Conservation (phyloP, 2,113 vertebrate species). For the Catharus fuscescens region DNA sequence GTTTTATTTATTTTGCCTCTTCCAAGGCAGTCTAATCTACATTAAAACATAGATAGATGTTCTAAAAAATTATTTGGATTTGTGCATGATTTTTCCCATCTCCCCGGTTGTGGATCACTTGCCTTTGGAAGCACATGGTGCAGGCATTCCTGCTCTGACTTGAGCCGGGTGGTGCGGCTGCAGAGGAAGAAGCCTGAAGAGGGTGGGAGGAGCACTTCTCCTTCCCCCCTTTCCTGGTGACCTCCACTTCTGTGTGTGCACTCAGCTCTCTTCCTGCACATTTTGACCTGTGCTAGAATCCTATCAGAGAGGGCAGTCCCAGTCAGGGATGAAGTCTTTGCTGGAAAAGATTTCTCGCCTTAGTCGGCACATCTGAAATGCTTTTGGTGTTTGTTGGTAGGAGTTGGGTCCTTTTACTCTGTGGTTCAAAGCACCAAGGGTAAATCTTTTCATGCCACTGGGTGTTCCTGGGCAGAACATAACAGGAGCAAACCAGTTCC, state of each 20-base stretch:
- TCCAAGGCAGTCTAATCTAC: not conserved
- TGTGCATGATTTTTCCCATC: not conserved
- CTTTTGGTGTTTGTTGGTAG: not conserved
- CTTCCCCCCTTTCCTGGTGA: conserved; percentile 17
- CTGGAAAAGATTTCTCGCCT: not conserved
- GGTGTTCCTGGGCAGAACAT: not conserved
- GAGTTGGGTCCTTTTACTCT: not conserved
- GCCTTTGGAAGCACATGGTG: not conserved
- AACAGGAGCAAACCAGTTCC: not conserved
- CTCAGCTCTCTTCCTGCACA: not conserved
- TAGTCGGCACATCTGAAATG: not conserved
- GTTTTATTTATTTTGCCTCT: not conserved
- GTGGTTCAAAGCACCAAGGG: not conserved
- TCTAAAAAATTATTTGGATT: not conserved
- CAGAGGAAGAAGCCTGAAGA: not conserved
- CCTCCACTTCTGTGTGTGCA: accelerated
- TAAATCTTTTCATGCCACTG: not conserved
- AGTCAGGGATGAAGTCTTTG: not conserved
- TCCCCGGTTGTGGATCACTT: not conserved
- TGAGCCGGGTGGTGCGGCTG: not conserved
- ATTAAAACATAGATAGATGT: not conserved
- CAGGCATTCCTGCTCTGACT: not conserved
- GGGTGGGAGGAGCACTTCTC: not conserved
- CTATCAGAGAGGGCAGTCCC: not conserved
- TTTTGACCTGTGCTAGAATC: not conserved